Conservation (phyloP, 30 jellyfish, hydroid and myxozoan genomes). For the Nemopilema nomurai region DNA sequence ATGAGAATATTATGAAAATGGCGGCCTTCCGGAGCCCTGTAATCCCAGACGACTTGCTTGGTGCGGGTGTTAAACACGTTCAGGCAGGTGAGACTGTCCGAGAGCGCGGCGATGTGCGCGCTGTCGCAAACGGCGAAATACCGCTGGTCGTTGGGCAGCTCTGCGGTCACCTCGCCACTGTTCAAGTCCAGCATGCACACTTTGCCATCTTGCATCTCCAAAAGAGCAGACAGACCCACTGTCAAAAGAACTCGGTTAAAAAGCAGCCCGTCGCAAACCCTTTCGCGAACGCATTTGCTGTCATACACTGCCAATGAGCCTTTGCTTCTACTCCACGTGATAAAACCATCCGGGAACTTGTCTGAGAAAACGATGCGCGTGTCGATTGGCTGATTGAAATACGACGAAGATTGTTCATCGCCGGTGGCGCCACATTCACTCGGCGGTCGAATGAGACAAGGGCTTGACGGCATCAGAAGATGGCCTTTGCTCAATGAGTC, state of each 20-base stretch:
- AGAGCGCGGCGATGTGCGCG: conserved; percentile 41
- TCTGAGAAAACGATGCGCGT: conserved; percentile 38
- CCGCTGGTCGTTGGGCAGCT: conserved; percentile 27
- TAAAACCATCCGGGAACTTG: conserved; percentile 29
- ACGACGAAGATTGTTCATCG: conserved; percentile 21
- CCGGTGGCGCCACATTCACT: conserved; percentile 65
- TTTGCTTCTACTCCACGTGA: conserved; percentile 51
- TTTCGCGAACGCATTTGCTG: conserved; percentile 22
- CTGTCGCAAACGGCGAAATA: conserved; percentile 70
- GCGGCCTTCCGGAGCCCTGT: conserved; percentile 66
- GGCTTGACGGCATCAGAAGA: conserved; percentile 44
- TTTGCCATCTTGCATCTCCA: conserved; percentile 52
- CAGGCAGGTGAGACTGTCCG: conserved; percentile 27
- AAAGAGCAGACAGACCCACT: background rate
- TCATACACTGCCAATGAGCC: conserved; percentile 25
- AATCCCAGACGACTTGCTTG: conserved; percentile 64
- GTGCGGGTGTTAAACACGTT: conserved; percentile 36
- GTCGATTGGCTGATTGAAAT: conserved; percentile 25
- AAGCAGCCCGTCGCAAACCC: conserved; percentile 8
- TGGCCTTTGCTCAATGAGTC: conserved; percentile 43
- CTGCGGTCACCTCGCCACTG: conserved; percentile 9
- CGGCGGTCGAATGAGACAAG: conserved; percentile 59
- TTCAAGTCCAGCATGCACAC: conserved; percentile 33
- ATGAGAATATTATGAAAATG: conserved; percentile 61
- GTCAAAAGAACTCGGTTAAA: conserved; percentile 35